A percentile compares a stretch with the other conserved stretches of the same genome.
Evolutionary conservation across 2,113 vertebrate genomes (phyloP).

Genomic region (Grallaria varia): DNA sequence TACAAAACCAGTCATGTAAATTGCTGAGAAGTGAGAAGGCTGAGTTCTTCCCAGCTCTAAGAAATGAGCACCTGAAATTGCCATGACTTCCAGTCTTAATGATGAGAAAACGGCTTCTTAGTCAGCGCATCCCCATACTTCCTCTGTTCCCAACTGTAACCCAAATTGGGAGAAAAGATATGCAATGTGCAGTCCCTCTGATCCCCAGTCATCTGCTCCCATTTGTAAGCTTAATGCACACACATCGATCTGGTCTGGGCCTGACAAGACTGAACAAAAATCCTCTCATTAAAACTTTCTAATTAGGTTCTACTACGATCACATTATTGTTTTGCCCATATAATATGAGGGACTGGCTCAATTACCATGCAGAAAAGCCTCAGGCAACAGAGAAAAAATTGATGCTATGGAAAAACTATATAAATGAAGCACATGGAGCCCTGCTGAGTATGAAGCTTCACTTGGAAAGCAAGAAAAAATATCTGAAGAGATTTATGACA

Average conservation of each 20-base stretch:
- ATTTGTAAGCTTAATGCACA: fast-evolving
- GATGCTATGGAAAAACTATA: background rate
- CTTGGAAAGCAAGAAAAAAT: background rate
- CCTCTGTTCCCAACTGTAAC: background rate
- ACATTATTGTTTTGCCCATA: background rate
- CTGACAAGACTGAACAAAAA: background rate
- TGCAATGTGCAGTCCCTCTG: background rate
- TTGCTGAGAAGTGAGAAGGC: background rate
- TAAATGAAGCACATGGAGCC: background rate
- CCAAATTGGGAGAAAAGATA: background rate
- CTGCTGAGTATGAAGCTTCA: background rate
- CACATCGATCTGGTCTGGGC: background rate
- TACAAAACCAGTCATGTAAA: background rate
- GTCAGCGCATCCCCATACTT: background rate
- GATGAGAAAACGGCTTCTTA: background rate
- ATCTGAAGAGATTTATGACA: background rate
- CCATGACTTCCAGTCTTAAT: background rate
- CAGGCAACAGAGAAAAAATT: background rate
- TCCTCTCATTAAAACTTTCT: background rate
- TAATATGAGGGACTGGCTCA: background rate
- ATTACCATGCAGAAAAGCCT: background rate
- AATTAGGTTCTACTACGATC: background rate
- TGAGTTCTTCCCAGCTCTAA: background rate
- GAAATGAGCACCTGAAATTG: background rate
- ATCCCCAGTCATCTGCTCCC: background rate